A percentile compares a stretch with the other conserved stretches of the same genome.
Conservation (phyloP, 2,113 vertebrate species). For the Myrmecobius fasciatus region DNA sequence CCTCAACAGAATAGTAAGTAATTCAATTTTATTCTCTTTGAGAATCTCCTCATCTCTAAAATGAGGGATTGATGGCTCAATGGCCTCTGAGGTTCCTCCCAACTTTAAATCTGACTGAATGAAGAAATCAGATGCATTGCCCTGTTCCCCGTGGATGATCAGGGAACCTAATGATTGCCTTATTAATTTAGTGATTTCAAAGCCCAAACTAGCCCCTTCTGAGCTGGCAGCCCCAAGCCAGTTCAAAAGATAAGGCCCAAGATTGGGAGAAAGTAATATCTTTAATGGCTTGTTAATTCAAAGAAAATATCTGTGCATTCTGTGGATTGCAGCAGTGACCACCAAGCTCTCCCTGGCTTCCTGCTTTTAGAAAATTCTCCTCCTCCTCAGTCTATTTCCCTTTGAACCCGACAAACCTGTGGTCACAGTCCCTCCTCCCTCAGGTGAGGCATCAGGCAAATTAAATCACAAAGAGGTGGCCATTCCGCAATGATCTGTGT, state of each 20-base stretch:
- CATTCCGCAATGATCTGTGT: conserved; percentile 70
- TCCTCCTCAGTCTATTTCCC: not conserved
- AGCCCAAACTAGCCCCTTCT: conserved; percentile 34
- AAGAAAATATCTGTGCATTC: conserved; percentile 20
- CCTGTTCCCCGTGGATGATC: conserved; percentile 71
- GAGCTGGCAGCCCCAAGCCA: conserved; percentile 43
- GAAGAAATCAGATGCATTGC: conserved; percentile 76
- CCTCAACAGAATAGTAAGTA: conserved; percentile 79
- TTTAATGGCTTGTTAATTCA: conserved; percentile 5
- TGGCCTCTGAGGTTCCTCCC: not conserved
- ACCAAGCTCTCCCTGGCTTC: not conserved
- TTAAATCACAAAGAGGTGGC: conserved; percentile 75
- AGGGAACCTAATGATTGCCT: conserved; percentile 73
- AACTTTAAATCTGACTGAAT: not conserved
- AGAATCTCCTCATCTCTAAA: not conserved
- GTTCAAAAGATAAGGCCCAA: conserved; percentile 39
- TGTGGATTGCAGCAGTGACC: not conserved
- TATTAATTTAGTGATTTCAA: conserved; percentile 71
- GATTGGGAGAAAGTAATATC: not conserved
- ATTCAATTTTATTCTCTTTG: conserved; percentile 72
- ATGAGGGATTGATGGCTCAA: not conserved
- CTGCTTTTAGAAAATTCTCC: not conserved
- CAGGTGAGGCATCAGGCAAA: conserved; percentile 72
- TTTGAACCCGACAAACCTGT: not conserved
- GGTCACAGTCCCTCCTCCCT: conserved; percentile 41